A percentile compares a stretch with the other conserved stretches of the same genome.
Conservation (phyloP, 2,113 vertebrate genomes). For the Trematocara marginatum region DNA sequence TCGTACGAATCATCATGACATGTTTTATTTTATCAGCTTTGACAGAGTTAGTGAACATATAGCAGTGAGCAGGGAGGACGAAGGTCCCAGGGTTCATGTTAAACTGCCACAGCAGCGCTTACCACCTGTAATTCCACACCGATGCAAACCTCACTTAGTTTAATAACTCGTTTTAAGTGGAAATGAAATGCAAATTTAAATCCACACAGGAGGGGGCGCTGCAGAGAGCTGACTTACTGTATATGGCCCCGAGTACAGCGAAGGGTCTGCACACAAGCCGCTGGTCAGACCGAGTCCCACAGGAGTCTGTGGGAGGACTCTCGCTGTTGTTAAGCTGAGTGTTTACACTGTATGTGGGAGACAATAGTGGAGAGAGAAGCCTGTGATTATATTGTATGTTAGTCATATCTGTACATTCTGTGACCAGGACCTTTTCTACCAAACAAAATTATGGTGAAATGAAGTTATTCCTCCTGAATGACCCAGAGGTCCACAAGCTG, state of each 20-base stretch:
- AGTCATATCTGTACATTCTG: neutral
- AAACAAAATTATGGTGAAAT: neutral
- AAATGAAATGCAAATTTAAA: neutral
- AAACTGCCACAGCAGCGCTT: neutral
- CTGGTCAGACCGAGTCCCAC: neutral
- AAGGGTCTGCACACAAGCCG: neutral
- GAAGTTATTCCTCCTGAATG: neutral
- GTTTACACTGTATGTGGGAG: neutral
- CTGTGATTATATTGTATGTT: neutral
- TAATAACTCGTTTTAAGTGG: neutral
- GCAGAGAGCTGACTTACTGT: neutral
- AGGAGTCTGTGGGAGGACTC: neutral
- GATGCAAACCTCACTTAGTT: neutral
- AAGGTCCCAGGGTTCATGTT: neutral
- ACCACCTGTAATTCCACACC: neutral
- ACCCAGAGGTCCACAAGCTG: neutral
- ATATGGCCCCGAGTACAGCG: neutral
- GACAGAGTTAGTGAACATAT: accelerated
- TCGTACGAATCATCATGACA: neutral
- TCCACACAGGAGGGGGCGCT: neutral
- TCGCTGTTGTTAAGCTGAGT: neutral
- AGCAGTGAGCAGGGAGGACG: neutral
- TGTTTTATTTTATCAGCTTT: neutral
- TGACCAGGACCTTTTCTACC: neutral
- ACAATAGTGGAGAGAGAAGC: neutral